These are phyloP conservation scores for Pseudonaja textilis DNA, from an alignment of 2,113 vertebrate genomes.

Conservation along the genomic window DNA sequence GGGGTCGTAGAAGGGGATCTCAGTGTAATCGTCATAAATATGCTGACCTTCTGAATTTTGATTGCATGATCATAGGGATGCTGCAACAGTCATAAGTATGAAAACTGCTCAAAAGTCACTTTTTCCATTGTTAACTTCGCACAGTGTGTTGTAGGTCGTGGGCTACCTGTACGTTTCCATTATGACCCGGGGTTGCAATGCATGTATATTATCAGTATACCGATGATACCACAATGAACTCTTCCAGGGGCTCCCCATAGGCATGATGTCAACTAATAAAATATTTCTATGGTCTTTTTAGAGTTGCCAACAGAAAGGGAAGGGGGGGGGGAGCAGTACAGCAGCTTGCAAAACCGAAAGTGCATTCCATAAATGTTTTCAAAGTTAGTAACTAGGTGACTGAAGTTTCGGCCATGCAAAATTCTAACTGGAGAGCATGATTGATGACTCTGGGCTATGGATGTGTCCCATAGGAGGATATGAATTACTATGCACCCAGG, in stretches of 20 bases:
- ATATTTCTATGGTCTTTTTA: too few relatives aligned
- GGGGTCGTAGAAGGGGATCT: not conserved
- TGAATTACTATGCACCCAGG: too few relatives aligned
- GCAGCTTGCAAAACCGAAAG: too few relatives aligned
- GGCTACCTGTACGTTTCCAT: not conserved
- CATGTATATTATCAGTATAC: not conserved
- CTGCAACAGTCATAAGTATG: not conserved
- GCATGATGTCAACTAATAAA: too few relatives aligned
- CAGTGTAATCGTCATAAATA: not conserved
- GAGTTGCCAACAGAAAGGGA: too few relatives aligned
- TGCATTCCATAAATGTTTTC: too few relatives aligned
- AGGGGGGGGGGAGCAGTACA: too few relatives aligned
- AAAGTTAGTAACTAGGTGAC: too few relatives aligned
- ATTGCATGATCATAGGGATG: not conserved
- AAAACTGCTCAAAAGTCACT: not conserved
- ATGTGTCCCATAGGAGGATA: too few relatives aligned
- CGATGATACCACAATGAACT: not conserved
- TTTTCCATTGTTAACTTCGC: not conserved
- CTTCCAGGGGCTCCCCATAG: not conserved
- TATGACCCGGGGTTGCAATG: not conserved
- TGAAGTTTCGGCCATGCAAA: too few relatives aligned
- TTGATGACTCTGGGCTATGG: too few relatives aligned
- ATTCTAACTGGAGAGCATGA: too few relatives aligned
- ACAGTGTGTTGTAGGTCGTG: not conserved
- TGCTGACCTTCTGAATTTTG: not conserved